These are phyloP conservation scores for Glaucopsyche alexis DNA, from an alignment of 2,888 invertebrate genomes.

Conservation along the genomic window DNA sequence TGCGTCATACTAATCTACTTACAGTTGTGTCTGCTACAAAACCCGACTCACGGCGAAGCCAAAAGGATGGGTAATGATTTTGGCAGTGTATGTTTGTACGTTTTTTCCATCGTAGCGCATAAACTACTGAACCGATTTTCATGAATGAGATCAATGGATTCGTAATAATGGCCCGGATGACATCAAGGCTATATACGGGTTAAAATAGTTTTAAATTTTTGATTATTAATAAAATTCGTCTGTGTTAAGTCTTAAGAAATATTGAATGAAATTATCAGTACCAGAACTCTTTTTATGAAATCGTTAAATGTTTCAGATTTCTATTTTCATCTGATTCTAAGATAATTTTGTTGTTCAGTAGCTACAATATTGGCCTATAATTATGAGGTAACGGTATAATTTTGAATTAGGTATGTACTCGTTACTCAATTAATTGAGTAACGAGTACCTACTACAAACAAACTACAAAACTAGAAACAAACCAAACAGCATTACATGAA, in stretches of 20 bases:
- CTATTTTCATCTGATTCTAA: not conserved
- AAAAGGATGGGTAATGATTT: too few species aligned
- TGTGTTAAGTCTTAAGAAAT: not conserved
- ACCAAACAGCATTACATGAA: not conserved
- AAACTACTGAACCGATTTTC: too few species aligned
- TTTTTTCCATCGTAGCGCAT: too few species aligned
- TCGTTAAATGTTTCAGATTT: not conserved
- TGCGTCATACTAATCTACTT: not conserved
- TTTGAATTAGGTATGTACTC: not conserved
- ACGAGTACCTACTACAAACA: too few species aligned
- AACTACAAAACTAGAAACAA: too few species aligned
- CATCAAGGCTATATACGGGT: too few species aligned
- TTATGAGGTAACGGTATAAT: not conserved
- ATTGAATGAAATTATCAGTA: not conserved
- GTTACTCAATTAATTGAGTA: slow-evolving; percentile 4
- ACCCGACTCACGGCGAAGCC: too few species aligned
- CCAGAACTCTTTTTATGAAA: not conserved
- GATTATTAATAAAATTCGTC: not conserved
- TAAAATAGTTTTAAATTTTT: too few species aligned
- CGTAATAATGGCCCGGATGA: too few species aligned
- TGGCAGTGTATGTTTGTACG: too few species aligned
- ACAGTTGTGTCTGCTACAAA: not conserved
- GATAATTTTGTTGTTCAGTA: not conserved
- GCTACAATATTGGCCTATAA: not conserved
- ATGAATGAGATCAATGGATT: too few species aligned